These are phyloP conservation scores for Temnopleurus reevesii DNA, from an alignment of 53 echinoderm and acorn worm species.

Conservation along the genomic window DNA sequence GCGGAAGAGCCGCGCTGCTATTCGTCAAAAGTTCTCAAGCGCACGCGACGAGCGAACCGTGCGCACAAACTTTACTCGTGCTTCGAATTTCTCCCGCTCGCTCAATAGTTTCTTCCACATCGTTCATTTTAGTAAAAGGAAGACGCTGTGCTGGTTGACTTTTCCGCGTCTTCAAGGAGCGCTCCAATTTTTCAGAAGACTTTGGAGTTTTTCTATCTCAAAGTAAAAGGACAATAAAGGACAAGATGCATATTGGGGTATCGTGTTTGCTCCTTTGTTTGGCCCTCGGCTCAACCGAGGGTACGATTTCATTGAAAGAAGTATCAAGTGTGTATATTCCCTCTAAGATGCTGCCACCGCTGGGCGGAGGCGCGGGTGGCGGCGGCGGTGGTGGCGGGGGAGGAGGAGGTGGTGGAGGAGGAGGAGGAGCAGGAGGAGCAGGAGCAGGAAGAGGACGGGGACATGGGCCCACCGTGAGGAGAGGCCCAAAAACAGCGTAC, in stretches of 20 bases:
- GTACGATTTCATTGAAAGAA: conserved; percentile 27
- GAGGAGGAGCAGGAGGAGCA: neutral
- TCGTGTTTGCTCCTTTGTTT: neutral
- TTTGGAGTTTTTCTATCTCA: neutral
- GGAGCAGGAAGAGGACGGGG: neutral
- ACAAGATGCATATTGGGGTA: conserved; percentile 6
- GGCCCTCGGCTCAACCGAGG: conserved; percentile 34
- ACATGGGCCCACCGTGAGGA: neutral
- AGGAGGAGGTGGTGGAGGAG: neutral
- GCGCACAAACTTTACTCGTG: too few relatives aligned
- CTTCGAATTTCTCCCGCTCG: too few relatives aligned
- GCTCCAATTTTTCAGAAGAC: too few relatives aligned
- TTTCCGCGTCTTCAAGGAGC: too few relatives aligned
- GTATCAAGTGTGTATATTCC: conserved; percentile 32
- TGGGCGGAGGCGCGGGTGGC: neutral
- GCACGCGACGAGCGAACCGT: too few relatives aligned
- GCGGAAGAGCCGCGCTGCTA: too few relatives aligned
- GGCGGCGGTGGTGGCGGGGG: neutral
- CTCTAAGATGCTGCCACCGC: neutral
- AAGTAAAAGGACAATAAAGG: neutral
- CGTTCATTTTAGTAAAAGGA: too few relatives aligned
- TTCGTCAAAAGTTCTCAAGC: too few relatives aligned
- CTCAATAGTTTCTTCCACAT: too few relatives aligned
- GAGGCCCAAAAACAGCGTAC: too few relatives aligned
- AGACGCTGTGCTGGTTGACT: too few relatives aligned